Base-by-base conservation (phyloP, 2,113 vertebrate species). In the Ariopsis seemanni region DNA sequence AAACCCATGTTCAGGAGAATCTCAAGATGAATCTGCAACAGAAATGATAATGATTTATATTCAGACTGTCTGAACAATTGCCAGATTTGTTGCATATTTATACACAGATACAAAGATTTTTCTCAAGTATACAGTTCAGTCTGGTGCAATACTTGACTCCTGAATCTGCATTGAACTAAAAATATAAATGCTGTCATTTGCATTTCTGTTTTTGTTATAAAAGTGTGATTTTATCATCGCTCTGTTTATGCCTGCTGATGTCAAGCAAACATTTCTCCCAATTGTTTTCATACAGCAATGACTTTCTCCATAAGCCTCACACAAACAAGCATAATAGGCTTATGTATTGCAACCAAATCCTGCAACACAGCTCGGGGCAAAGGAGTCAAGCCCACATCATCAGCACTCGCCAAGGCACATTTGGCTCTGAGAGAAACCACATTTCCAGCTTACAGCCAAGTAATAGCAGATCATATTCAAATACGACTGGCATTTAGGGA, bases 261-360 rank as follows among this genome's bases (percentile, higher is more conserved):
- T 82, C 75, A 84, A 80, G 83, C 50, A 69, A 87, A 87, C 82
- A 81, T 78, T 82, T 83, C 78, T 78, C 60, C 58, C 81, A 58
- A 79, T 87, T 87, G 79, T 75, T 88, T 86, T 86, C 52, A 77
- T 58, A 81, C n/a, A 79, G 85, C 17, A 83, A 57, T 42, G 53
- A 74, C 83, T 88, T 88, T 42, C 78, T 83, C 60, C 74, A 53
- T 88, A 82, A 72, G 84, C 83, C 65, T 91, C 80, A 25, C 81
- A 72, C 69, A 86, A 82, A 86, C 85, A 63, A 58, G 65, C 65
- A 90, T 88, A 90, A 90, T 90, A 83, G 80, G 88, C 86, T 88
- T 89, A 85, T 87, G 85, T 83, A 87, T 84, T 88, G 75, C 83
- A 85, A 86, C 82, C 87, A 85, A 91, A 89, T 89, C 87, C 84